Evolutionary conservation across 2,797 vertebrate genomes (phyloP).

Genomic region (Ctenopoma multispine): DNA sequence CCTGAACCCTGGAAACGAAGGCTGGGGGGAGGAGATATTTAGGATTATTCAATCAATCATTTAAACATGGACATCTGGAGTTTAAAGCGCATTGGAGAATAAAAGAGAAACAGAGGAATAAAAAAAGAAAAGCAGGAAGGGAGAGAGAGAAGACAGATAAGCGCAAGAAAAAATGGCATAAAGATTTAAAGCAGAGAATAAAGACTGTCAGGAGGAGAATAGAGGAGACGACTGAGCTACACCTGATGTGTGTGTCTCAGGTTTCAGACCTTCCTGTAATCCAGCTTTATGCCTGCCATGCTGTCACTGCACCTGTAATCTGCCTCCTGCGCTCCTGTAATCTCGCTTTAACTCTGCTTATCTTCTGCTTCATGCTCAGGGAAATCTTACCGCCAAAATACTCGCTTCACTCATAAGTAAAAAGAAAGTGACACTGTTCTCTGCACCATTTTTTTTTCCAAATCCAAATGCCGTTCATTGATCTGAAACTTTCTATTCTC

Average conservation of each 20-base stretch:
- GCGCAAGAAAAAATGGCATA: neutral
- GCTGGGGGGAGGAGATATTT: neutral
- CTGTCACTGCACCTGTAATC: constrained; percentile 67
- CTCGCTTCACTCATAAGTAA: constrained; percentile 13
- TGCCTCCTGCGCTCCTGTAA: constrained; percentile 59
- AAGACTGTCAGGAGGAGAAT: neutral
- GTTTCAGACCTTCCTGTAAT: constrained; percentile 67
- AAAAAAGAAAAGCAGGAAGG: neutral
- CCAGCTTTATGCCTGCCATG: constrained; percentile 64
- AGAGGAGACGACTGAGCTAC: neutral
- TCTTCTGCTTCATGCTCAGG: constrained; percentile 24
- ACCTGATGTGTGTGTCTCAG: constrained; percentile 23
- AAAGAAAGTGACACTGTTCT: neutral
- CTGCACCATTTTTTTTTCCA: neutral
- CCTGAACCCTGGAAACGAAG: neutral
- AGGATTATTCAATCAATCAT: neutral
- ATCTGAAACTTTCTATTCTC: neutral
- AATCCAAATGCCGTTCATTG: constrained; percentile 3
- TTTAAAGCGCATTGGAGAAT: neutral
- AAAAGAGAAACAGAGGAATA: too few relatives aligned
- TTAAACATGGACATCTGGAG: neutral
- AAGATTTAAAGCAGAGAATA: neutral
- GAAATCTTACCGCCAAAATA: constrained; percentile 22
- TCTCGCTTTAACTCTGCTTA: constrained; percentile 50
- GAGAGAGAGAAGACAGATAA: neutral